Evolutionary conservation across 2,888 invertebrate genomes (phyloP).

Genomic region (Tetragonisca angustula): DNA sequence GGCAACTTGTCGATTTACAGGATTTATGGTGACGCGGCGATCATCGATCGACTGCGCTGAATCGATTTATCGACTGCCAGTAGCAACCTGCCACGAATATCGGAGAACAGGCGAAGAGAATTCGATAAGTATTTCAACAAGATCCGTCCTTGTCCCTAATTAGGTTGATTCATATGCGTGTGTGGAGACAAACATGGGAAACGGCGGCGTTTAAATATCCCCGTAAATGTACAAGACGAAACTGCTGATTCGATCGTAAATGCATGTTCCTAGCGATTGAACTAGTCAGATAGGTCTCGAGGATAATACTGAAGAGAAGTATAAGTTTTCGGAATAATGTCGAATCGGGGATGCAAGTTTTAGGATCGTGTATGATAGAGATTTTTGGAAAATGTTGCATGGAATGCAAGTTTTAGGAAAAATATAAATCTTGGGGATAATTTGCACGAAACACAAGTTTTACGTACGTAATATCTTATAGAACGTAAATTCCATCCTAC

Average conservation of each 20-base stretch:
- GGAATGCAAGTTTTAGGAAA: too few relatives aligned
- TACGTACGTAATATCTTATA: neutral
- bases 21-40: constrained; percentile 27
- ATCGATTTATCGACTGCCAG: neutral
- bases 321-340: too few relatives aligned
- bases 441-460: too few relatives aligned
- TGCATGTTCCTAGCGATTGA: neutral
- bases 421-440: too few relatives aligned
- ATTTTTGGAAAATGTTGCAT: too few relatives aligned
- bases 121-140: constrained; percentile 52
- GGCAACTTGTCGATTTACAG: neutral
- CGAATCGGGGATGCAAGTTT: too few relatives aligned
- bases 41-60: neutral
- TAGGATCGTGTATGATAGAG: too few relatives aligned
- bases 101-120: constrained; percentile 26
- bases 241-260: constrained; percentile 14
- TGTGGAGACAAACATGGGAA: constrained; percentile 37
- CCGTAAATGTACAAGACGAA: constrained; percentile 32
- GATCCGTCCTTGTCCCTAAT: constrained; percentile 57
- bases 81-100: constrained; percentile 1
- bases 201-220: constrained; percentile 48
- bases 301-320: too few relatives aligned
- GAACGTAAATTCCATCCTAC: neutral
- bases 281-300: neutral
- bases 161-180: constrained; percentile 39